Evolutionary conservation across 2,888 invertebrate species (phyloP), one percentile per base, ranked within the genome.

Genomic region (Eupithecia pulchellata): DNA sequence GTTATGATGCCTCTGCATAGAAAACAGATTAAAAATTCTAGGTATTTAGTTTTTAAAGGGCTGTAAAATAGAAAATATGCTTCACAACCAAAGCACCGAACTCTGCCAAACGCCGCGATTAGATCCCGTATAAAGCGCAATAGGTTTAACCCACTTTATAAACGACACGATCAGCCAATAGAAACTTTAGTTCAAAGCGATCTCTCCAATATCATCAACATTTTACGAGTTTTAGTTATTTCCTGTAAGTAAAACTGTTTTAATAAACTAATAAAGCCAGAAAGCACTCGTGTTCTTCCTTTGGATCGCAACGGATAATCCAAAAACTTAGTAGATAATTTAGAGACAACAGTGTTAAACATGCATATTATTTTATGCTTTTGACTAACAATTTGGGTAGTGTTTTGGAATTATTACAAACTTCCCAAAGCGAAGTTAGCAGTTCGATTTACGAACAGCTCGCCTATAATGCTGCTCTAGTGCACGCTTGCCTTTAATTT

Each of bases 91-190:
- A 68, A 69, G 66, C 60, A 55, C 63, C 64, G 8, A 62, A 58
- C 69, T 64, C 60, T 68, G 68, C 68, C 69, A 74, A 69, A 75
- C 60, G 72, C 73, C 70, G 73, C 79, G 72, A 75, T 75, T 71
- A 74, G 73, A 57, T 68, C 64, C 55, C 66, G 42, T 29, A 57
- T 27, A 30, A 30, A 32, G 58, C 58, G 9, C n/a, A 60, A 60
- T 30, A 60, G 58, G 58, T 30, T 60, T 60, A 60, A 60, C 58
- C 58, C 27, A 60, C 58, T 60, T 30, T 60, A 60, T 32, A 25
- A 62, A 62, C 32, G 36, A 36, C 36, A 62, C 25, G 36, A n/a
- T 39, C 13, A 36, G 36, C 30, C 52, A 25, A 52, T 52, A 52
- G 52, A 52, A 52, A 52, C 52, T 52, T 52, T 25, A 52, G 52